Base-by-base conservation (phyloP, 1,140 invertebrate species). In the Trachelipus rathkii region DNA sequence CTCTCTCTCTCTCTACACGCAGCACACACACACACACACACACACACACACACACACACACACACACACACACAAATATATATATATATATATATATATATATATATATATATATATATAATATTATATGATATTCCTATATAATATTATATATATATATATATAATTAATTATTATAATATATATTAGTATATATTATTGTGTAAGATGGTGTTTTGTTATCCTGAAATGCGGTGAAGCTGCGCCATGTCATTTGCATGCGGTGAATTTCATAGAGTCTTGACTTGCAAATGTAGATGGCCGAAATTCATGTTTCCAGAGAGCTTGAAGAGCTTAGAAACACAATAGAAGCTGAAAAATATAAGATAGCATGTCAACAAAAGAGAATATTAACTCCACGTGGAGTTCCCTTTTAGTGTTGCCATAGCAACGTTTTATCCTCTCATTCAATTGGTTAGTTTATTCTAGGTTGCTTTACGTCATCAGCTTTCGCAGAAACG, bases 81-180 rank as follows among this genome's bases (percentile, higher is more conserved):
- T 60, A 60, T 13, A 60, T 60, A 60, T 60, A 60, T 60, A 60
- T 60, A 60, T 60, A 60, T 60, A 60, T 60, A 60, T 60, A 60
- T 60, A 60, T 60, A 60, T 60, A 60, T 60, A 60, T 60, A 60
- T 60, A 60, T 60, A 19, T 60, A 60, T 60, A 60, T 60, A 60
- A 60, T 60, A 60, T 60, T 60, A 60, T 60, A 60, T 60, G n/a
- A 60, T 60, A 60, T 60, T 4, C 8, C 2, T 60, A 60, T 60
- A 60, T 60, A 60, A 60, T 60, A 60, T 60, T 60, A 60, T 60
- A 60, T 60, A 60, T 60, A 60, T 60, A 60, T 60, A 19, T 60
- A 60, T 60, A 19, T 60, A 60, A n/a, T n/a, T n/a, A n/a, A n/a
- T n/a, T n/a, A n/a, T n/a, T n/a, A n/a, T n/a, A n/a, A n/a, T 60